Percentiles rank a stretch among this genome's conserved stretches.
These are phyloP conservation scores for Astyanax mexicanus DNA, from an alignment of 2,797 vertebrate genomes.

Conservation along the genomic window DNA sequence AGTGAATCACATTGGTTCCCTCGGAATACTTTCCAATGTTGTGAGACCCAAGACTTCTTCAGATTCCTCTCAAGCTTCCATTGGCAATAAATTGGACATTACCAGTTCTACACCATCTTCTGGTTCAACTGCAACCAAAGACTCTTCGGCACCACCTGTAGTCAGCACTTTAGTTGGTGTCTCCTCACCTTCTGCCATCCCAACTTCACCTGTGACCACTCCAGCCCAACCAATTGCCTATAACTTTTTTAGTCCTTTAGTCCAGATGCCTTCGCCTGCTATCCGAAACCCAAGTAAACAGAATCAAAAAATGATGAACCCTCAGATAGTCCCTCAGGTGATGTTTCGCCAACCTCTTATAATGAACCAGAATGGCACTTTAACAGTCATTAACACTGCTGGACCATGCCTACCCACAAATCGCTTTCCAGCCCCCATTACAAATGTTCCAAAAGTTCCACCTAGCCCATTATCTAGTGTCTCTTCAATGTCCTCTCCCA, in stretches of 20 bases:
- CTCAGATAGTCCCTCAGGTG: constrained; percentile 1
- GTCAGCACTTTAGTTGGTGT: neutral
- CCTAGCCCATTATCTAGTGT: neutral
- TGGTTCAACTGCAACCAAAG: neutral
- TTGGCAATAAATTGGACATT: neutral
- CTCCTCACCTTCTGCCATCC: constrained; percentile 7
- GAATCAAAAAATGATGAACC: neutral
- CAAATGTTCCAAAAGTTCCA: neutral
- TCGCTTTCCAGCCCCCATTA: neutral
- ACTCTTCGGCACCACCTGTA: neutral
- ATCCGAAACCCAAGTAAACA: neutral
- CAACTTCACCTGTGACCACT: neutral
- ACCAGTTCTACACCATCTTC: neutral
- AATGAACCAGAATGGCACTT: constrained; percentile 13
- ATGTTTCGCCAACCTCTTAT: neutral
- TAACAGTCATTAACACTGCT: neutral
- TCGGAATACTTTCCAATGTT: neutral
- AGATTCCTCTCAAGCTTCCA: neutral
- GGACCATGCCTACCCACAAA: neutral
- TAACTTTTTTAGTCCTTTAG: constrained; percentile 5
- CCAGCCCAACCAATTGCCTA: neutral
- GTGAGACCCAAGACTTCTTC: neutral
- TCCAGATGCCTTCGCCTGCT: neutral
- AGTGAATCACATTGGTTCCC: constrained; percentile 25
- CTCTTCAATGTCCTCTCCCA: neutral